These are phyloP conservation scores for Athripsodes cinereus DNA, from an alignment of 2,888 invertebrate genomes.

Conservation along the genomic window DNA sequence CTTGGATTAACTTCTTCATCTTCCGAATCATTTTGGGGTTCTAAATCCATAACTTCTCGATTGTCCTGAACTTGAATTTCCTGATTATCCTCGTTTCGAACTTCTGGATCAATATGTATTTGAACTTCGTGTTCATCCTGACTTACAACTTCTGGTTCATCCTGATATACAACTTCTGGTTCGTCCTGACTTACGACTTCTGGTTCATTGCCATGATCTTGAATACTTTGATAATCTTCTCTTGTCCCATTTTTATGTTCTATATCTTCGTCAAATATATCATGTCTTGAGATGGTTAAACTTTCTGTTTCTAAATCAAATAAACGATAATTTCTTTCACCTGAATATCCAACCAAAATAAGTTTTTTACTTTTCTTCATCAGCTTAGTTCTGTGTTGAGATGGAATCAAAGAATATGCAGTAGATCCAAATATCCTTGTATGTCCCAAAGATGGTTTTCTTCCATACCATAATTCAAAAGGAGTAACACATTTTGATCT, in stretches of 20 bases:
- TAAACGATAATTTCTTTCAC: slow-evolving; percentile 28
- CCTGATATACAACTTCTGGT: background rate
- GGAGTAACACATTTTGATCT: slow-evolving; percentile 23
- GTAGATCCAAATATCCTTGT: slow-evolving; percentile 26
- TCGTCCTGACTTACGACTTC: background rate
- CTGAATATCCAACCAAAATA: slow-evolving; percentile 24
- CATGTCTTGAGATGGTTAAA: slow-evolving; percentile 28
- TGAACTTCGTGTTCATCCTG: background rate
- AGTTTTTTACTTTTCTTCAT: slow-evolving; percentile 21
- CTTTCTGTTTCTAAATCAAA: slow-evolving; percentile 26
- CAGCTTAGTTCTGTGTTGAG: slow-evolving; percentile 19
- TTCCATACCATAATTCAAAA: slow-evolving; percentile 25
- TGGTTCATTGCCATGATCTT: background rate
- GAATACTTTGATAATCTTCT: background rate
- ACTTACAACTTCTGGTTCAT: background rate
- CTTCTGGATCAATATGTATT: background rate
- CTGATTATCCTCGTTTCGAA: background rate
- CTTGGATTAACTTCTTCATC: background rate
- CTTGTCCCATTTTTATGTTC: background rate
- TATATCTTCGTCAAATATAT: slow-evolving; percentile 25
- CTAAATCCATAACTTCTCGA: background rate
- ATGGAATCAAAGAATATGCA: slow-evolving; percentile 20
- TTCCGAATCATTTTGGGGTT: too few relatives aligned
- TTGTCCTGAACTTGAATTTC: background rate
- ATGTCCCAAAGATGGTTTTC: slow-evolving; percentile 26